These are phyloP conservation scores for Leguminivora glycinivorella DNA, from an alignment of 1,140 invertebrate species.

Conservation along the genomic window DNA sequence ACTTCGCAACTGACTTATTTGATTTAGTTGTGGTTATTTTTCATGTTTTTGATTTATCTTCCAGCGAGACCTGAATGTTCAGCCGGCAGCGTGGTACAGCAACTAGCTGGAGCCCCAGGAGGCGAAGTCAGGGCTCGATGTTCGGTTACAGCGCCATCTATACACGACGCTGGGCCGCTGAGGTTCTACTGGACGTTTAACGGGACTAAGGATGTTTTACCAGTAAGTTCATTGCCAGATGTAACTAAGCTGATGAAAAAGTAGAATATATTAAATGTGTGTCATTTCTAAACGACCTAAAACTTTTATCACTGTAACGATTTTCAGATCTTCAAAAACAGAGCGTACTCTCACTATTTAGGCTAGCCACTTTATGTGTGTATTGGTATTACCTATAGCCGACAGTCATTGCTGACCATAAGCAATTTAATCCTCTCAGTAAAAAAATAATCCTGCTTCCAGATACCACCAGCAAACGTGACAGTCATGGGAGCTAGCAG, in stretches of 20 bases:
- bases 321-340: too few species aligned
- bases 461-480: conserved; percentile 74
- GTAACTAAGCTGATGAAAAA: too few species aligned
- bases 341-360: too few species aligned
- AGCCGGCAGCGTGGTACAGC: conserved; percentile 65
- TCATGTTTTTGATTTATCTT: conserved; percentile 18
- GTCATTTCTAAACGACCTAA: too few species aligned
- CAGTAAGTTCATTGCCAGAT: conserved; percentile 71
- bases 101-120: conserved; percentile 78
- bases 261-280: too few species aligned
- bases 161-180: conserved; percentile 82
- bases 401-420: too few species aligned
- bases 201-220: conserved; percentile 85
- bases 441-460: neutral
- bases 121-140: conserved; percentile 80
- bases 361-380: too few species aligned
- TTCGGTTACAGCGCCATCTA: conserved; percentile 90
- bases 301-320: too few species aligned
- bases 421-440: too few species aligned
- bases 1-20: too few species aligned
- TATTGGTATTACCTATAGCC: too few species aligned
- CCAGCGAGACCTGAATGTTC: conserved; percentile 70
- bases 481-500: conserved; percentile 82
- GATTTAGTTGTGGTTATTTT: too few species aligned
- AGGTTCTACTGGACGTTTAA: conserved; percentile 91